Evolutionary conservation across 1,140 invertebrate species (phyloP).

Genomic region (Tetramorium parvispinum): DNA sequence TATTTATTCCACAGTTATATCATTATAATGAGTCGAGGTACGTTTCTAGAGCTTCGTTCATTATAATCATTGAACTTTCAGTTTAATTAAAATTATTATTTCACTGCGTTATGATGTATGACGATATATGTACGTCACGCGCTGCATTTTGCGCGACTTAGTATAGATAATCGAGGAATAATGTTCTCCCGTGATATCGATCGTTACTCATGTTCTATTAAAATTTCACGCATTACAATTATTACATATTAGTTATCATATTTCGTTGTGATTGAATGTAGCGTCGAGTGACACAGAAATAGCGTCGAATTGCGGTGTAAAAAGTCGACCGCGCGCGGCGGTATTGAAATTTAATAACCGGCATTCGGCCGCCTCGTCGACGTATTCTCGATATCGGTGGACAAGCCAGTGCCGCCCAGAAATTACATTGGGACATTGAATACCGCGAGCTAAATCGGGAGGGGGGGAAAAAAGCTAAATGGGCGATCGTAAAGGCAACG

Average conservation of each 20-base stretch:
- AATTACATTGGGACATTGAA: conserved; percentile 56
- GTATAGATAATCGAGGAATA: conserved; percentile 15
- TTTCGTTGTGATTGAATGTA: neutral
- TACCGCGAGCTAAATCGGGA: neutral
- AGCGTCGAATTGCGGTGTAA: conserved; percentile 22
- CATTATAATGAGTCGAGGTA: neutral
- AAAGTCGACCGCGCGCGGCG: conserved; percentile 23
- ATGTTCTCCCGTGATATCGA: neutral
- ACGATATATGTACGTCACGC: neutral
- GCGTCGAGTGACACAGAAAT: neutral
- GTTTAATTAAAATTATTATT: neutral
- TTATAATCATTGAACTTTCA: conserved; percentile 7
- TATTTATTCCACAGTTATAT: neutral
- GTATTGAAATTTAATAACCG: conserved; percentile 64
- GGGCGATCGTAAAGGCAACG: neutral
- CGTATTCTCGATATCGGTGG: conserved; percentile 63
- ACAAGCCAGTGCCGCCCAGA: conserved; percentile 37
- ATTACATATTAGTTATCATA: neutral
- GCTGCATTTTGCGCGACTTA: neutral
- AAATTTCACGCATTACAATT: neutral
- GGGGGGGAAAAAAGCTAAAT: conserved; percentile 17
- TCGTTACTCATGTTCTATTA: conserved; percentile 1
- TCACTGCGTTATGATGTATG: neutral
- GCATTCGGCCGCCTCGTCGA: conserved; percentile 40
- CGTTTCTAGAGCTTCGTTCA: neutral